phyloP scores from a whole-genome alignment of 2,797 vertebrate genomes.

The Kryptopterus vitreolus region DNA sequence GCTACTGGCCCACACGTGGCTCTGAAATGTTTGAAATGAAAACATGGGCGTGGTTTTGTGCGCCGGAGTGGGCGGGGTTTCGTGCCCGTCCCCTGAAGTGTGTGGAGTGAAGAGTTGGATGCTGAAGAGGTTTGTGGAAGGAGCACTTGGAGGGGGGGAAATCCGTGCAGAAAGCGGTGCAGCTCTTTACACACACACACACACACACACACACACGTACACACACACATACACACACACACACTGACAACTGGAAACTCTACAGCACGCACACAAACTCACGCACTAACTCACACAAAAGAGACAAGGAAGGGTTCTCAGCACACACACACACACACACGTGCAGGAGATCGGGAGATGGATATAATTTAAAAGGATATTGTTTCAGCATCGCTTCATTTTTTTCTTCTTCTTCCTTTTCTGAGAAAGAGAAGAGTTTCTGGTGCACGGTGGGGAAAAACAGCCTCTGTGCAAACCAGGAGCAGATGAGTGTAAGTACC shows the following conservation, averaged over 20 bases:
- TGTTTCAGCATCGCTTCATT: constrained; percentile 1
- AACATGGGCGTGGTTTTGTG: neutral
- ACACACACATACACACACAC: neutral
- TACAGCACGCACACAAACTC: neutral
- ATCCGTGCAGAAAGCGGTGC: constrained; percentile 16
- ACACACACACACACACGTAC: constrained; percentile 21
- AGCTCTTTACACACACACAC: constrained; percentile 20
- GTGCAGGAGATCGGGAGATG: constrained; percentile 60
- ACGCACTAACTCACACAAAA: constrained; percentile 18
- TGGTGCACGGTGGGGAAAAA: constrained; percentile 11
- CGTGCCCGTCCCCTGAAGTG: constrained; percentile 14
- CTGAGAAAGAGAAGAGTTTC: constrained; percentile 19
- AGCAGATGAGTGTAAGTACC: constrained; percentile 77
- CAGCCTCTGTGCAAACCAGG: constrained; percentile 49
- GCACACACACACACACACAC: neutral
- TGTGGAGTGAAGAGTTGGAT: constrained; percentile 27
- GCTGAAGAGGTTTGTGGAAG: constrained; percentile 24
- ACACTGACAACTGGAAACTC: constrained; percentile 2
- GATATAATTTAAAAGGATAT: constrained; percentile 65
- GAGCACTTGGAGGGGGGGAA: constrained; percentile 31
- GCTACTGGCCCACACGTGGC: constrained; percentile 68
- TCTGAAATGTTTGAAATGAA: constrained; percentile 68
- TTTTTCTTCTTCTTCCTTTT: constrained; percentile 40
- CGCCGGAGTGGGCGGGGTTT: constrained; percentile 55
- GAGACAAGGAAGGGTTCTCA: constrained; percentile 1